Evolutionary conservation across 2,797 vertebrate species (phyloP), one percentile per base, ranked within the genome.

Genomic region (Propithecus deckenii): DNA sequence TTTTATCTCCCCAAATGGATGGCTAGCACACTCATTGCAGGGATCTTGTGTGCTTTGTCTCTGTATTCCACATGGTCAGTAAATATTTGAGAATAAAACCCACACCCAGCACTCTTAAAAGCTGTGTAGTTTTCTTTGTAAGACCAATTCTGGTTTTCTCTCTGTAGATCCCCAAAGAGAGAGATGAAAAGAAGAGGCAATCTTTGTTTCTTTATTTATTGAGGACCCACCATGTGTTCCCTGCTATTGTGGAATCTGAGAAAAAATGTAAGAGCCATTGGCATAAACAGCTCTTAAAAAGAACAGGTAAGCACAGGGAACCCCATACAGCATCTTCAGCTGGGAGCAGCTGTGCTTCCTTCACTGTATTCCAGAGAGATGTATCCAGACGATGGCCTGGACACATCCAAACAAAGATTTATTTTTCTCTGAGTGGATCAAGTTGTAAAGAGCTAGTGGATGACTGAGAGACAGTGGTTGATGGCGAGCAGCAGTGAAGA

Each of bases 231-330:
- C 35, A 61, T 87, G 61, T 48, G 38, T 4, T 63, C 61, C 15
- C 48, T 28, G 30, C 86, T 91, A 65, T 63, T 97, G 63, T 69
- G n/a, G 79, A 93, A 76, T 79, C 63, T 22, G 67, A 96, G 81
- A 67, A 79, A 79, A 95, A 86, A 76, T 55, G 0, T 63, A 91
- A 91, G 61, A 57, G 35, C 32, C 43, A 57, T 7, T 84, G 91
- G 59, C 63, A 96, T 50, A 97, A 96, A 96, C 74, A 97, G 90
- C 81, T 85, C 38, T 74, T 57, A 78, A 80, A 93, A 91, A 91
- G 72, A 57, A 69, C 30, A 93, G 67, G 35, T 9, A 9, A 69
- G 23, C 57, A 48, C 84, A n/a, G 30, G 48, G 67, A 87, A 69
- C 43, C 20, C 69, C 65, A 38, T 8, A 55, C 12, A 67, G n/a